Conservation (phyloP, 2,888 invertebrate genomes). For the Drosophila anomelani region DNA sequence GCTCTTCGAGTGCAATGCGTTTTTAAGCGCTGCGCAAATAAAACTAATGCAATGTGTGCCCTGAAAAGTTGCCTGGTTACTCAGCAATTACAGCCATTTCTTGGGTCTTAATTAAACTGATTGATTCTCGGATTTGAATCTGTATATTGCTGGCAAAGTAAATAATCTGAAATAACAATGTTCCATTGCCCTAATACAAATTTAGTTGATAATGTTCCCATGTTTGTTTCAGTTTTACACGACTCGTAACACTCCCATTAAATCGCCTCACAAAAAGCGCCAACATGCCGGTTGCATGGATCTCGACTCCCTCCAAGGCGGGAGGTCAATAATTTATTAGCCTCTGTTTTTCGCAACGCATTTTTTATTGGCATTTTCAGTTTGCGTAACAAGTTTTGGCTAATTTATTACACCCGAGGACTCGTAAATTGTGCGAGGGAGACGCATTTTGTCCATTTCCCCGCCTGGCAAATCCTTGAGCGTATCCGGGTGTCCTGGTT, state of each 20-base stretch:
- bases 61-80: slow-evolving; percentile 61
- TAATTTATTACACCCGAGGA: slow-evolving; percentile 74
- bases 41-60: slow-evolving; percentile 64
- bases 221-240: slow-evolving; percentile 9
- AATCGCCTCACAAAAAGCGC: slow-evolving; percentile 39
- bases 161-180: not conserved
- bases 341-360: slow-evolving; percentile 55
- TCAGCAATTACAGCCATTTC: slow-evolving; percentile 28
- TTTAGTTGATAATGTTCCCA: not conserved
- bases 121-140: slow-evolving; percentile 54
- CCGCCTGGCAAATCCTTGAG: slow-evolving; percentile 25
- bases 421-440: slow-evolving; percentile 68
- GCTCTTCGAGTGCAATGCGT: slow-evolving; percentile 58
- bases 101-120: slow-evolving; percentile 65
- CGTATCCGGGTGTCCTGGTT: slow-evolving; percentile 12
- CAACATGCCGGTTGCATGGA: not conserved
- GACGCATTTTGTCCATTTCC: slow-evolving; percentile 9
- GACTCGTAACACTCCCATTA: slow-evolving; percentile 36
- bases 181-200: not conserved
- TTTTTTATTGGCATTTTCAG: slow-evolving; percentile 73
- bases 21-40: slow-evolving; percentile 67
- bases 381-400: slow-evolving; percentile 66
- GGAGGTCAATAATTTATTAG: slow-evolving; percentile 56
- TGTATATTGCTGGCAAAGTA: slow-evolving; percentile 22
- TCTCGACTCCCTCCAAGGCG: not conserved